A percentile compares a stretch with the other conserved stretches of the same genome.
phyloP scores from a whole-genome alignment of 35 echinoderm and acorn worm genomes.

The Stichopus chloronotus region DNA sequence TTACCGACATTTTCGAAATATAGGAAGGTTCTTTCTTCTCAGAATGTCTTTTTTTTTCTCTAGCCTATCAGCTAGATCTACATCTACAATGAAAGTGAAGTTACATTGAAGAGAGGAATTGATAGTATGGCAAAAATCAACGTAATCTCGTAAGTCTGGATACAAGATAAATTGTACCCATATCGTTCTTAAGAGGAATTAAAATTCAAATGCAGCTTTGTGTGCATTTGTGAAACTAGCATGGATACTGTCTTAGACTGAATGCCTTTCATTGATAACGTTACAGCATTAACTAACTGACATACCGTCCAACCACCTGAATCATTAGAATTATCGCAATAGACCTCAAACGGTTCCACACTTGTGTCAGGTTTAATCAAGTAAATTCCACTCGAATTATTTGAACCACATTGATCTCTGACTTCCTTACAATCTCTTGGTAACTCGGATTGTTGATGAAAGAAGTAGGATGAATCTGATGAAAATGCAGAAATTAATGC shows the following conservation, averaged over 20 bases:
- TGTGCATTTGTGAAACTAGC: not conserved
- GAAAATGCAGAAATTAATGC: not conserved
- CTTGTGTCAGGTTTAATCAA: not conserved
- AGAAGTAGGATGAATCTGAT: constrained; percentile 11
- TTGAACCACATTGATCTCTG: not conserved
- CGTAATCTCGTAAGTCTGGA: not conserved
- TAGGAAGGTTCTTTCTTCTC: too few relatives aligned
- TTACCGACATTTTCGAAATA: too few relatives aligned
- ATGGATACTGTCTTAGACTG: not conserved
- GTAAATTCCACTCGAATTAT: constrained; percentile 1
- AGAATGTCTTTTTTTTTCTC: not conserved
- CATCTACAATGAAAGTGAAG: not conserved
- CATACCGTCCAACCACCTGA: constrained; percentile 1
- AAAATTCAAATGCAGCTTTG: not conserved
- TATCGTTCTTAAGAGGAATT: not conserved
- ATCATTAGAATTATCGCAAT: not conserved
- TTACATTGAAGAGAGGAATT: not conserved
- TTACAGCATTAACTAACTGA: not conserved
- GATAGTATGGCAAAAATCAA: not conserved
- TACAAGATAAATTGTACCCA: not conserved
- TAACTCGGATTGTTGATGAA: not conserved
- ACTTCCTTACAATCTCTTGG: constrained; percentile 12
- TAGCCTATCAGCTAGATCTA: not conserved
- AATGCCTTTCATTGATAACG: not conserved
- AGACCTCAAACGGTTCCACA: constrained; percentile 5